phyloP scores from a whole-genome alignment of 2,797 vertebrate species.

The Glossophaga mutica region DNA sequence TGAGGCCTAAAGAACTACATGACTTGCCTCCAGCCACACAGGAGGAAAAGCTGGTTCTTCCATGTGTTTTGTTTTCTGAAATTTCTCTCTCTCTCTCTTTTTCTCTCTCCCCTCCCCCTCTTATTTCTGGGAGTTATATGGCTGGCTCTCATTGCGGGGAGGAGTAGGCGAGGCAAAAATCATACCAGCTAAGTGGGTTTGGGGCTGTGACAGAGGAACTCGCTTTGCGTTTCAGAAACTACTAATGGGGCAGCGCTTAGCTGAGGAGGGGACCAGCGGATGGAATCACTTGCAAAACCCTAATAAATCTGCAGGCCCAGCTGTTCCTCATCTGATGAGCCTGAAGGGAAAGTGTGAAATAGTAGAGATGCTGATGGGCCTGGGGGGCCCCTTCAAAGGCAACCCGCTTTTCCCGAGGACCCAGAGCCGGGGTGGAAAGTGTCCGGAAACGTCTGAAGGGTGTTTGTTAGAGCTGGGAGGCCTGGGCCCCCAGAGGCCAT shows the following conservation, averaged over 20 bases:
- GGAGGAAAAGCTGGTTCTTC: neutral
- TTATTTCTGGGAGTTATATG: neutral
- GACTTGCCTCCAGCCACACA: neutral
- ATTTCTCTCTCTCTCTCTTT: neutral
- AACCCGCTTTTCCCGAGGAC: conserved; percentile 26
- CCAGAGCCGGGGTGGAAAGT: conserved; percentile 11
- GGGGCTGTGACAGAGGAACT: neutral
- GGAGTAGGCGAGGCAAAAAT: neutral
- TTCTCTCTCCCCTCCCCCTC: neutral
- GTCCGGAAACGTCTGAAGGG: conserved; percentile 44
- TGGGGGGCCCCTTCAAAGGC: conserved; percentile 43
- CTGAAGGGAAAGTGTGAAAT: conserved; percentile 72
- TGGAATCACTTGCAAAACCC: conserved; percentile 61
- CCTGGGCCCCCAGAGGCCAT: neutral
- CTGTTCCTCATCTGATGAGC: conserved; percentile 62
- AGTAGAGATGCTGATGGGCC: conserved; percentile 57
- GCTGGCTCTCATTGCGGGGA: neutral
- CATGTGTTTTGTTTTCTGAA: neutral
- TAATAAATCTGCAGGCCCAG: conserved; percentile 67
- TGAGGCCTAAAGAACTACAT: neutral
- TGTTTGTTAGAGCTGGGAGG: conserved; percentile 15
- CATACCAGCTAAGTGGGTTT: neutral
- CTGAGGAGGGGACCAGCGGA: neutral
- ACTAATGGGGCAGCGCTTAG: neutral
- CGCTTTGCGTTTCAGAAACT: conserved; percentile 19